Evolutionary conservation across 2,888 invertebrate species (phyloP).

Genomic region (Agriopis marginaria): DNA sequence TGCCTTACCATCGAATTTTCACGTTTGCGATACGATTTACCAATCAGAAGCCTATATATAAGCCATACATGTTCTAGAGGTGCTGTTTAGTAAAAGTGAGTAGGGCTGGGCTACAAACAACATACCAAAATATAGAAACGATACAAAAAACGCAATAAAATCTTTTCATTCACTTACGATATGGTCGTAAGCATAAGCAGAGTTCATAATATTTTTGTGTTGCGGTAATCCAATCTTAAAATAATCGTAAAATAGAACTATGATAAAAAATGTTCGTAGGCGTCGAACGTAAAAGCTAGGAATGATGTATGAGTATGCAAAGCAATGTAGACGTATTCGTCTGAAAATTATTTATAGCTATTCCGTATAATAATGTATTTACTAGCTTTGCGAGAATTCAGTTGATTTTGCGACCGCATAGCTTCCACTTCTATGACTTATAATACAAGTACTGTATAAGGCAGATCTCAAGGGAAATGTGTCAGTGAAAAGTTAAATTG

Average conservation of each 20-base stretch:
- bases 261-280: conserved; percentile 13
- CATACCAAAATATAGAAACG: not conserved
- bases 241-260: conserved; percentile 25
- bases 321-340: conserved; percentile 3
- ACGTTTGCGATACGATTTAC: too few relatives aligned
- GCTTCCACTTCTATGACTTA: conserved; percentile 5
- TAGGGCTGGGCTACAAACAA: too few relatives aligned
- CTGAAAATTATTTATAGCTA: conserved; percentile 11
- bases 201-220: conserved; percentile 20
- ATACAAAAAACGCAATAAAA: conserved; percentile 1
- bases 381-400: not conserved
- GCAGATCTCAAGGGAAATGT: conserved; percentile 4
- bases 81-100: too few relatives aligned
- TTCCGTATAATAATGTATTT: not conserved
- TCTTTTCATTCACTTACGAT: conserved; percentile 10
- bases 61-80: too few relatives aligned
- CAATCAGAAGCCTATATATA: too few relatives aligned
- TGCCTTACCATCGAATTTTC: too few relatives aligned
- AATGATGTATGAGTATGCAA: conserved; percentile 21
- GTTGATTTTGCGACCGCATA: not conserved
- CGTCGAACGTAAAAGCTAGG: conserved; percentile 17
- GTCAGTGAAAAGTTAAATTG: conserved; percentile 20
- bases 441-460: not conserved
- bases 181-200: not conserved
- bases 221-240: conserved; percentile 15